Conservation (phyloP, 2,113 vertebrate species). For the Rattus norvegicus region DNA sequence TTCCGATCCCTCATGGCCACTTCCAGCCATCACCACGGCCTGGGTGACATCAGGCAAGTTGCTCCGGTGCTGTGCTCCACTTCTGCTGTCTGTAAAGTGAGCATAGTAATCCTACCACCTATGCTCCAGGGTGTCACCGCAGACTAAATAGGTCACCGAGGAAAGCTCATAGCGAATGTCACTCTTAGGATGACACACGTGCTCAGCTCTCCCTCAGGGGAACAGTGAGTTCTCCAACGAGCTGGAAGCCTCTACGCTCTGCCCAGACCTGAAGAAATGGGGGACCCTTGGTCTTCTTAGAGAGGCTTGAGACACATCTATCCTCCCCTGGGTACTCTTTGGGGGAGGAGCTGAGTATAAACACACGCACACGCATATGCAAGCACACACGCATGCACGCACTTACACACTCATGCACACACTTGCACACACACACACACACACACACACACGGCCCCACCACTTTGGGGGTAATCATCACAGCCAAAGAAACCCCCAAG, state of each 20-base stretch:
- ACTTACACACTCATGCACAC: too few relatives aligned
- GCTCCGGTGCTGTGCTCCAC: neutral
- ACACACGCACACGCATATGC: too few relatives aligned
- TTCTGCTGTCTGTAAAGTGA: conserved; percentile 26
- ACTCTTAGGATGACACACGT: rapidly evolving
- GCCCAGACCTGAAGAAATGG: neutral
- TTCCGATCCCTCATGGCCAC: rapidly evolving
- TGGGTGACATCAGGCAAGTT: neutral
- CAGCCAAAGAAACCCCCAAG: too few relatives aligned
- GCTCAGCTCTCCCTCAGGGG: neutral
- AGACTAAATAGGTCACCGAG: neutral
- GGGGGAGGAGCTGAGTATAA: neutral
- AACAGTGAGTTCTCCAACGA: neutral
- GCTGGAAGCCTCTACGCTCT: neutral
- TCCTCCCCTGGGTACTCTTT: too few relatives aligned
- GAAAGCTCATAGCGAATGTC: rapidly evolving
- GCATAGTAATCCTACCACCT: neutral
- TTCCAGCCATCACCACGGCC: neutral
- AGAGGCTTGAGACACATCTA: rapidly evolving
- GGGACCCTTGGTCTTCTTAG: rapidly evolving
- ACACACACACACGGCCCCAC: too few relatives aligned
- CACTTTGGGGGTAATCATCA: too few relatives aligned
- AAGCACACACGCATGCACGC: too few relatives aligned
- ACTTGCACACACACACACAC: too few relatives aligned
- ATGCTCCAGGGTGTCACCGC: rapidly evolving